Evolutionary conservation across 2,888 invertebrate genomes (phyloP).

Genomic region (Aporophyla lueneburgensis): DNA sequence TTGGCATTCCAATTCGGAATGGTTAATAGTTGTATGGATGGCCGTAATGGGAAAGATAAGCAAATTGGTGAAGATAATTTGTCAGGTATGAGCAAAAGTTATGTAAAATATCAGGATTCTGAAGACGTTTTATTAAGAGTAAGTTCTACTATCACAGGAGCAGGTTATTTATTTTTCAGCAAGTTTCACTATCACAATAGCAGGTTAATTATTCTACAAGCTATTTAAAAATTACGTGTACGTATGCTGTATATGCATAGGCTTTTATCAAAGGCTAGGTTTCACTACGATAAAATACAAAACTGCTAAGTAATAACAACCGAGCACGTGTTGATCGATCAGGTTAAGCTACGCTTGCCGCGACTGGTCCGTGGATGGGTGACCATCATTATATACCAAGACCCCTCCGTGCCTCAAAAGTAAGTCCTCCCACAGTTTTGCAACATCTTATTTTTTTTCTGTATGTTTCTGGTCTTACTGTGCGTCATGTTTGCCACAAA

Average conservation of each 20-base stretch:
- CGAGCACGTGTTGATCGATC: too few species aligned
- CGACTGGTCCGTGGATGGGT: too few species aligned
- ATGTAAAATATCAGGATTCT: slow-evolving; percentile 9
- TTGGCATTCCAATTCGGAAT: slow-evolving; percentile 57
- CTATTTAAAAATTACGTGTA: not conserved
- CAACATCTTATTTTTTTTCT: too few species aligned
- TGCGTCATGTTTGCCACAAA: too few species aligned
- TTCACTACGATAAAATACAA: not conserved
- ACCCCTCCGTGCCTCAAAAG: too few species aligned
- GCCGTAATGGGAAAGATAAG: slow-evolving; percentile 31
- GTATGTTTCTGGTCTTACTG: too few species aligned
- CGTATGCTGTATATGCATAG: too few species aligned
- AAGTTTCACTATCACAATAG: not conserved
- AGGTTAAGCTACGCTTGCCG: too few species aligned
- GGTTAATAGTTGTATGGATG: slow-evolving; percentile 57
- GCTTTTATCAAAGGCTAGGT: not conserved
- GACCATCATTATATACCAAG: too few species aligned
- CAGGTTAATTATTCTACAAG: slow-evolving; percentile 16
- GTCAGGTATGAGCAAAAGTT: slow-evolving; percentile 31
- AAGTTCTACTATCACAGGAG: not conserved
- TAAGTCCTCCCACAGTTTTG: too few species aligned
- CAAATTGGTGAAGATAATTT: slow-evolving; percentile 45
- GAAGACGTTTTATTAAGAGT: not conserved
- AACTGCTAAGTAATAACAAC: too few species aligned
- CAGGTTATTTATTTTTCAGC: slow-evolving; percentile 11